These are phyloP conservation scores for Maccullochella peelii DNA, from an alignment of 2,113 vertebrate genomes.

Conservation along the genomic window DNA sequence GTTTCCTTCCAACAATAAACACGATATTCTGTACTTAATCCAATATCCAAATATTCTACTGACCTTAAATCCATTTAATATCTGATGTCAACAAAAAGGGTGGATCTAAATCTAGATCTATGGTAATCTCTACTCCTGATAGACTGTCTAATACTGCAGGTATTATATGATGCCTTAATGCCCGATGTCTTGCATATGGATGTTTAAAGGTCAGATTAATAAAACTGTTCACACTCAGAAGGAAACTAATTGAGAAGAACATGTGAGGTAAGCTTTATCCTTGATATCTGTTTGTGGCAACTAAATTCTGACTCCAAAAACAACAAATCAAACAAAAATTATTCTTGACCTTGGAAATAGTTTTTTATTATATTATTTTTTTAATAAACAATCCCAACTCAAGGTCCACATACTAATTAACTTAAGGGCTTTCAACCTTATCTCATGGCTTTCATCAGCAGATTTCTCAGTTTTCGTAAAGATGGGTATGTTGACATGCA, in stretches of 20 bases:
- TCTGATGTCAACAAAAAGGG: constrained; percentile 20
- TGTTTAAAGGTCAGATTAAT: constrained; percentile 1
- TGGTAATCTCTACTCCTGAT: neutral
- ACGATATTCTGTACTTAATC: neutral
- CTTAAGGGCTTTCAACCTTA: neutral
- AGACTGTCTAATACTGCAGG: neutral
- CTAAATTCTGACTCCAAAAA: neutral
- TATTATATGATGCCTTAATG: neutral
- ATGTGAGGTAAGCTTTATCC: neutral
- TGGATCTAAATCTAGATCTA: constrained; percentile 1
- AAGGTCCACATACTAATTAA: neutral
- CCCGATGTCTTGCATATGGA: neutral
- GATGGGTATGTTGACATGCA: too few relatives aligned
- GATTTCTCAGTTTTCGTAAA: neutral
- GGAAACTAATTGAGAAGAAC: neutral
- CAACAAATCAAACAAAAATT: neutral
- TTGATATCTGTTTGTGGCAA: neutral
- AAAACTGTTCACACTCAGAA: neutral
- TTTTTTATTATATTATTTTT: neutral
- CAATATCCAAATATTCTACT: neutral
- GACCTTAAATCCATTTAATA: constrained; percentile 33
- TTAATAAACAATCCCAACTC: neutral
- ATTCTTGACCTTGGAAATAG: neutral
- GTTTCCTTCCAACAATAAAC: constrained; percentile 19
- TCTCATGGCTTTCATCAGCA: neutral